A percentile compares a stretch with the other conserved stretches of the same genome.
These are phyloP conservation scores for Pseudocheirus occidentalis DNA, from an alignment of 2,797 vertebrate genomes.

Conservation along the genomic window DNA sequence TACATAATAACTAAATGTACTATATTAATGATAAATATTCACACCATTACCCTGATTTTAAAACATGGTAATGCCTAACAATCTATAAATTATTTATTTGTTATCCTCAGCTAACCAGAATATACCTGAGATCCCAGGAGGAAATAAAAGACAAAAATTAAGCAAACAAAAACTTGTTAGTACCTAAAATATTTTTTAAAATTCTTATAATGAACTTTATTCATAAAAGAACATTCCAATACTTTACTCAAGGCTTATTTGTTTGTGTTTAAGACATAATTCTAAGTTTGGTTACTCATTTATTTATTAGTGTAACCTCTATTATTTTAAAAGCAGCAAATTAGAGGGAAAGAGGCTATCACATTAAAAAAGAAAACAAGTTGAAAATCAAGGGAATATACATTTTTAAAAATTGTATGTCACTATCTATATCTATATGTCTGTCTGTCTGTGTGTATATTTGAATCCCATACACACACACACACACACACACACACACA, in stretches of 20 bases:
- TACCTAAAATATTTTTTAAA: not conserved
- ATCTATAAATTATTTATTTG: not conserved
- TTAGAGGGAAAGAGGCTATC: not conserved
- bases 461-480: not conserved
- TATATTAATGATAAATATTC: too few relatives aligned
- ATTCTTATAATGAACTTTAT: not conserved
- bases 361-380: not conserved
- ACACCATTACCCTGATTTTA: not conserved
- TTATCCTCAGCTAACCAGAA: not conserved
- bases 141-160: not conserved
- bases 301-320: not conserved
- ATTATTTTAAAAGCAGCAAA: not conserved
- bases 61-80: not conserved
- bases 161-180: not conserved
- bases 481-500: too few relatives aligned
- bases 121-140: accelerated
- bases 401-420: not conserved
- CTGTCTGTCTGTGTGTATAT: too few relatives aligned
- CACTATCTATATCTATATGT: not conserved
- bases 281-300: not conserved
- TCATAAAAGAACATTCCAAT: not conserved
- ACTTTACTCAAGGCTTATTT: not conserved
- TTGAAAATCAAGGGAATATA: not conserved
- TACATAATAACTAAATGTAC: not conserved
- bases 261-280: too few relatives aligned